Evolutionary conservation across 2,797 vertebrate species (phyloP).

Genomic region (Anomalospiza imberbis): DNA sequence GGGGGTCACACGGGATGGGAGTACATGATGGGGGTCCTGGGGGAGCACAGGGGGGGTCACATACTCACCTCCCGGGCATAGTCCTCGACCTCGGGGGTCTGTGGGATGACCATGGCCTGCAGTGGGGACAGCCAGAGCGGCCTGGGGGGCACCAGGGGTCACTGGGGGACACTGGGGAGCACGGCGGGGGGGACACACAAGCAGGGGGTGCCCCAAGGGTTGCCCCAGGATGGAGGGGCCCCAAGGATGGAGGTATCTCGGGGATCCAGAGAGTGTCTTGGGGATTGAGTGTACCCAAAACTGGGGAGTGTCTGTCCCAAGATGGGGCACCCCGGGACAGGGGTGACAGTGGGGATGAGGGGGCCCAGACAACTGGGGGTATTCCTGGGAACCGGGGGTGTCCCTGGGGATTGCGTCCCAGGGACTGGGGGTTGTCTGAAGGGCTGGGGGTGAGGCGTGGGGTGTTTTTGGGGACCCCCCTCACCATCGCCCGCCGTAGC

Average conservation of each 20-base stretch:
- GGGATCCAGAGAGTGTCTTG: background rate
- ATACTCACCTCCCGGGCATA: constrained; percentile 82
- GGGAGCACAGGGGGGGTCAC: background rate
- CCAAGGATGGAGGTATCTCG: too few relatives aligned
- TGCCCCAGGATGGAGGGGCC: background rate
- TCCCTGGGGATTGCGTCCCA: too few relatives aligned
- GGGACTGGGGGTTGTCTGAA: background rate
- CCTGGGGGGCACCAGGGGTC: constrained; percentile 67
- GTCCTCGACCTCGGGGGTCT: constrained; percentile 77
- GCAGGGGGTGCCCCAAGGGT: background rate
- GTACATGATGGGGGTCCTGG: background rate
- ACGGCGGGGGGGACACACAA: background rate
- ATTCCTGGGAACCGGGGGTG: background rate
- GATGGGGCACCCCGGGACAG: background rate
- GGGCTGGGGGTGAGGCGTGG: background rate
- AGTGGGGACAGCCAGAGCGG: constrained; percentile 90
- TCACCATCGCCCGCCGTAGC: constrained; percentile 89
- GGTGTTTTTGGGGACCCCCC: background rate
- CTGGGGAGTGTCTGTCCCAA: background rate
- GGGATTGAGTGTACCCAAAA: background rate
- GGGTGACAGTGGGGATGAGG: background rate
- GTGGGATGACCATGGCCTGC: constrained; percentile 86
- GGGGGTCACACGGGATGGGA: background rate
- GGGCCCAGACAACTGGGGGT: background rate
- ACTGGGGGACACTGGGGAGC: background rate